These are phyloP conservation scores for Bombycilla garrulus DNA, from an alignment of 2,113 vertebrate genomes.

Conservation along the genomic window DNA sequence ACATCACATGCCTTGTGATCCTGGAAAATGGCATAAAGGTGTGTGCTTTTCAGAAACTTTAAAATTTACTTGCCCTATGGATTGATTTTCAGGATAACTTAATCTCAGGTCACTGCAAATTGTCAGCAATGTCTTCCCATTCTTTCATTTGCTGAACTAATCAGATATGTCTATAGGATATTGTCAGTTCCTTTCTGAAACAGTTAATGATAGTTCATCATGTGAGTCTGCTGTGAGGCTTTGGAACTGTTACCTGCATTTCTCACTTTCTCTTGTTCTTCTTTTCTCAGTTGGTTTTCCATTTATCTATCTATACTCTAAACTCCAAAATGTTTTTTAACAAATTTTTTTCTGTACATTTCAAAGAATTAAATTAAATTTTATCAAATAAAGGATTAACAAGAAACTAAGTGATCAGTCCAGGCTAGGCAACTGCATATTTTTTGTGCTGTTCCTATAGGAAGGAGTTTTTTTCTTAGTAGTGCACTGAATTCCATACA, in stretches of 20 bases:
- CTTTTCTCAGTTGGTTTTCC: neutral
- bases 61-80: neutral
- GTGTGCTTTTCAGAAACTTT: neutral
- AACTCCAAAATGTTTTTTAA: neutral
- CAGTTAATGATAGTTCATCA: neutral
- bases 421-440: neutral
- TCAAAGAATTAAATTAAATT: neutral
- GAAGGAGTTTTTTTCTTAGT: neutral
- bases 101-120: neutral
- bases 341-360: neutral
- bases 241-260: neutral
- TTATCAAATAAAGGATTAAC: neutral
- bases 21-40: neutral
- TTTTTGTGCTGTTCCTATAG: neutral
- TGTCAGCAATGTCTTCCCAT: neutral
- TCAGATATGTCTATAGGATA: neutral
- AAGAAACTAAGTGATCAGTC: neutral
- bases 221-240: neutral
- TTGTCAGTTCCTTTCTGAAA: neutral
- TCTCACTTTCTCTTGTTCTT: neutral
- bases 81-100: neutral
- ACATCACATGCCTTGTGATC: neutral
- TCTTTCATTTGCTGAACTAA: neutral
- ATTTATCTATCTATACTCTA: neutral
- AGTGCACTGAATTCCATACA: neutral